A percentile compares a stretch with the other conserved stretches of the same genome.
Conservation (phyloP, 1,140 invertebrate species). For the Polyergus mexicanus region DNA sequence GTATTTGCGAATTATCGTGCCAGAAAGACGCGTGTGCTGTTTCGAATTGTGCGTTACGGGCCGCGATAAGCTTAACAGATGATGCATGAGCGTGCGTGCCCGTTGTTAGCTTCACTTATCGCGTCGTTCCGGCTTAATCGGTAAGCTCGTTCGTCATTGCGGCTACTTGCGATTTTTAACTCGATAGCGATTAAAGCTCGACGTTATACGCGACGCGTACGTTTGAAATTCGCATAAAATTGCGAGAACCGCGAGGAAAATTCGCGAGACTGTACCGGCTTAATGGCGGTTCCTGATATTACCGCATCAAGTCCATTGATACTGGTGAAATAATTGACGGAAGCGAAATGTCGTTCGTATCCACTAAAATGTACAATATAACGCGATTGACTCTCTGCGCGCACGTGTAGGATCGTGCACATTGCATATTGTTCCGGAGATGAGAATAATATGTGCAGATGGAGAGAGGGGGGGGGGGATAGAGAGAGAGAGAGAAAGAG, state of each 20-base stretch:
- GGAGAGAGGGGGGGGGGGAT: background rate
- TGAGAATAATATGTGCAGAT: slow-evolving; percentile 10
- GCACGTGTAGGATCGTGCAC: background rate
- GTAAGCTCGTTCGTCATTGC: slow-evolving; percentile 26
- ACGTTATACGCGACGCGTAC: background rate
- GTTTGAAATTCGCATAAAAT: background rate
- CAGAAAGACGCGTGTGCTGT: slow-evolving; percentile 23
- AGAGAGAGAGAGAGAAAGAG: background rate
- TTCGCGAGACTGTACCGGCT: background rate
- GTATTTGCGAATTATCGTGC: slow-evolving; percentile 50
- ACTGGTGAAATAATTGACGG: slow-evolving; percentile 34
- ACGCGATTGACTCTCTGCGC: background rate
- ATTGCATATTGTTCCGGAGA: slow-evolving; percentile 29
- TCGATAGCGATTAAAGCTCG: background rate
- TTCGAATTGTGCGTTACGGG: slow-evolving; percentile 43
- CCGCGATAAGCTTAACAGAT: slow-evolving; percentile 68
- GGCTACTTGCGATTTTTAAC: slow-evolving; percentile 23
- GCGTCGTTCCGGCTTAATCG: slow-evolving; percentile 41
- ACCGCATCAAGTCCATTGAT: background rate
- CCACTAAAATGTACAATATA: slow-evolving; percentile 26
- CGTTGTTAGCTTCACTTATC: slow-evolving; percentile 27
- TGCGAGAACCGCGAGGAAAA: background rate
- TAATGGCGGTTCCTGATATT: slow-evolving; percentile 33
- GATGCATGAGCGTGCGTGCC: background rate
- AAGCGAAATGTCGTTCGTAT: slow-evolving; percentile 30